A percentile compares a stretch with the other conserved stretches of the same genome.
Conservation (phyloP, 2,113 vertebrate genomes). For the Anolis carolinensis region DNA sequence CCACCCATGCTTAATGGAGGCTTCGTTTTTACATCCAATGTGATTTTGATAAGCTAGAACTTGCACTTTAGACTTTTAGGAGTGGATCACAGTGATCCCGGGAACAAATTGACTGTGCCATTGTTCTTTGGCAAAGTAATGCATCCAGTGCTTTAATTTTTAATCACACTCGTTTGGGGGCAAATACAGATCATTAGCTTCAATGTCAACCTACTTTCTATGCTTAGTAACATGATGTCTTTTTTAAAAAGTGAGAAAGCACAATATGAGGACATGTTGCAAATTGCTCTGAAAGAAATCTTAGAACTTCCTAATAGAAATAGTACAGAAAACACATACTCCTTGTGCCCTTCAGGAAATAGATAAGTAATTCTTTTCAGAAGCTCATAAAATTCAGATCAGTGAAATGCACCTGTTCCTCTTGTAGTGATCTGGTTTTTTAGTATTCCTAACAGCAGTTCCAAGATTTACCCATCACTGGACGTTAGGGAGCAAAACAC, state of each 20-base stretch:
- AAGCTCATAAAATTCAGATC: neutral
- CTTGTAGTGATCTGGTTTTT: neutral
- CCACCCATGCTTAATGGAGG: neutral
- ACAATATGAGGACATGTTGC: neutral
- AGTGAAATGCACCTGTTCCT: neutral
- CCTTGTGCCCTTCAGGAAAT: neutral
- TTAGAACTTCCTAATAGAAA: neutral
- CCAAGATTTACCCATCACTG: conserved; percentile 5
- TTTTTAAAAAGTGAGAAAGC: neutral
- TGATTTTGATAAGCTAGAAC: neutral
- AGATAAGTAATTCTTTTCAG: neutral
- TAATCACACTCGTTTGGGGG: neutral
- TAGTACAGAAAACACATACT: neutral
- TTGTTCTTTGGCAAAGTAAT: neutral
- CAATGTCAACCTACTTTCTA: neutral
- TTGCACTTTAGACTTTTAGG: too few species aligned
- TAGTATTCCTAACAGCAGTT: conserved; percentile 1
- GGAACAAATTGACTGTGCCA: neutral
- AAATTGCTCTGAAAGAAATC: neutral
- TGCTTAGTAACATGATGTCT: neutral
- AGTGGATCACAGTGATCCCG: too few species aligned
- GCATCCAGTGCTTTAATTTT: neutral
- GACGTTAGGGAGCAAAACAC: conserved; percentile 9
- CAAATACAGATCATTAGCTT: too few species aligned
- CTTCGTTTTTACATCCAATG: neutral